Evolutionary conservation across 2,888 invertebrate species (phyloP).

Genomic region (Alloplasta piceator): DNA sequence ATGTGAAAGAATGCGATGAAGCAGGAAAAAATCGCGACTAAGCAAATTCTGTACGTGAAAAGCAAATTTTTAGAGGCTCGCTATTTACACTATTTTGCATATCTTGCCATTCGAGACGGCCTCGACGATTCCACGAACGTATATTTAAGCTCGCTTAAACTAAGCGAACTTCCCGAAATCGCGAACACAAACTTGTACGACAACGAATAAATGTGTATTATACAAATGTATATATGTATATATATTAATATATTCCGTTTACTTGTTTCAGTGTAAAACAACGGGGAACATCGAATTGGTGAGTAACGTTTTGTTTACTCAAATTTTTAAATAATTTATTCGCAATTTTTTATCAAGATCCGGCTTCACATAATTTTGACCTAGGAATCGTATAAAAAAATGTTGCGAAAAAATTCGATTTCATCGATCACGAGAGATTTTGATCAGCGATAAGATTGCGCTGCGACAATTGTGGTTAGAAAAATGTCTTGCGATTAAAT

Average conservation of each 20-base stretch:
- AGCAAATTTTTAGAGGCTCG: conserved; percentile 65
- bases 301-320: no score
- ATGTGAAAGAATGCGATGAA: conserved; percentile 23
- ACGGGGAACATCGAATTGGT: no score
- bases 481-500: no score
- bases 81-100: conserved; percentile 79
- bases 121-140: neutral
- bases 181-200: conserved; percentile 16
- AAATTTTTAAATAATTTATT: no score
- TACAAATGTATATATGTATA: neutral
- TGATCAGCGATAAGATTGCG: no score
- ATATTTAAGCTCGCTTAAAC: conserved; percentile 25
- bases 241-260: neutral
- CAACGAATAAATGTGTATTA: neutral
- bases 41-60: conserved; percentile 68
- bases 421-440: no score
- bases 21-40: conserved; percentile 24
- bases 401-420: no score
- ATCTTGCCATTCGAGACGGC: conserved; percentile 67
- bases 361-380: no score
- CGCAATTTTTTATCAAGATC: no score
- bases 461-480: no score
- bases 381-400: no score
- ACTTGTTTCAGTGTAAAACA: neutral
- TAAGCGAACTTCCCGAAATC: neutral